These are phyloP conservation scores for Ennomos erosarius DNA, from an alignment of 2,888 invertebrate species.

Conservation along the genomic window DNA sequence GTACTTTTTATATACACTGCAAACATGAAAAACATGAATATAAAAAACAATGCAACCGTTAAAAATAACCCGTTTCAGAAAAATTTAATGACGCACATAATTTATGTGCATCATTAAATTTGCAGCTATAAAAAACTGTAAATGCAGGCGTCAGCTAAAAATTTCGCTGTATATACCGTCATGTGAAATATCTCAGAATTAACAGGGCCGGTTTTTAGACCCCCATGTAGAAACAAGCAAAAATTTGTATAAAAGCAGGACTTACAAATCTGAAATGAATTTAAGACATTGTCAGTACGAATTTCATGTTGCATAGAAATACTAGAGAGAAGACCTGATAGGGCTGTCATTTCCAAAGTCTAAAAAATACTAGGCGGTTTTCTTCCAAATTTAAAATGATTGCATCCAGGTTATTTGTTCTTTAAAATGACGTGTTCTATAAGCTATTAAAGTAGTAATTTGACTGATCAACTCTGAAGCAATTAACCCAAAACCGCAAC, in stretches of 20 bases:
- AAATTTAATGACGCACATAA: slow-evolving; percentile 5
- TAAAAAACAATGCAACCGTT: no score
- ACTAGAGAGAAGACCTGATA: no score
- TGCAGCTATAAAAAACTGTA: neutral
- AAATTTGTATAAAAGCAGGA: slow-evolving; percentile 38
- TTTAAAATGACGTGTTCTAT: no score
- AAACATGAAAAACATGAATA: no score
- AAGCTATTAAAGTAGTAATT: no score
- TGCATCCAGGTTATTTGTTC: no score
- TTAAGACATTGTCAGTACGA: slow-evolving; percentile 28
- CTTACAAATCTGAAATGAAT: slow-evolving; percentile 39
- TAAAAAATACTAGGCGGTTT: no score
- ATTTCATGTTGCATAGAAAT: neutral
- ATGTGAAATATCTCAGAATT: slow-evolving; percentile 14
- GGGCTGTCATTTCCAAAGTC: slow-evolving; percentile 27
- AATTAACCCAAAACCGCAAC: neutral
- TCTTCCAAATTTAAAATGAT: no score
- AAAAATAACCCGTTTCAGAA: neutral
- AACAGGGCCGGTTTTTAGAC: slow-evolving; percentile 16
- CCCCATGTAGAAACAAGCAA: slow-evolving; percentile 24
- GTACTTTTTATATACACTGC: no score
- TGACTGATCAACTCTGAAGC: no score
- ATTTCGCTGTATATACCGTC: neutral
- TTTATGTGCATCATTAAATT: slow-evolving; percentile 3
- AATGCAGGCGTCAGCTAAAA: slow-evolving; percentile 7